These are phyloP conservation scores for Aptenodytes forsteri DNA, from an alignment of 2,113 vertebrate species.

Conservation along the genomic window DNA sequence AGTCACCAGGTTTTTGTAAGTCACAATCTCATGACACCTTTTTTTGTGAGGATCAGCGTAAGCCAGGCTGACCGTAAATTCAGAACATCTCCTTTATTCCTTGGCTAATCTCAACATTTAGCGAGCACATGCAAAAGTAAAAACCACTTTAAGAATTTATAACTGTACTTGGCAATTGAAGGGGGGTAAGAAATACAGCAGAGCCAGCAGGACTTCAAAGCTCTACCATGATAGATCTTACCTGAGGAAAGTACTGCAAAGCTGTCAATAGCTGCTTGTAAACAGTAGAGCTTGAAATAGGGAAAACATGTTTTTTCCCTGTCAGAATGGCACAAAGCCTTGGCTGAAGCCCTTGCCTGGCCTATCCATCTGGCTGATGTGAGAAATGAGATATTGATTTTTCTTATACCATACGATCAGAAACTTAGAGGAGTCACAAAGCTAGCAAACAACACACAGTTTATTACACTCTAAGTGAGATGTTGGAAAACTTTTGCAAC, in stretches of 20 bases:
- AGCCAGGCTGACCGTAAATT: background rate
- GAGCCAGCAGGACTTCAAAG: conserved; percentile 30
- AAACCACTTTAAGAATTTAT: conserved; percentile 33
- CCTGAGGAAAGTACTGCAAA: conserved; percentile 52
- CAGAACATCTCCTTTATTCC: background rate
- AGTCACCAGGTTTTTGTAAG: conserved; percentile 2
- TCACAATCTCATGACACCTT: background rate
- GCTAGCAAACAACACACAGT: background rate
- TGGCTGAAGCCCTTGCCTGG: conserved; percentile 65
- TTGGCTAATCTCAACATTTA: conserved; percentile 25
- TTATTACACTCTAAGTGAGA: conserved; percentile 50
- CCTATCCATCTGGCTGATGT: conserved; percentile 69
- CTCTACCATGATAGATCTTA: conserved; percentile 41
- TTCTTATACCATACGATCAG: conserved; percentile 65
- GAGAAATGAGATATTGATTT: conserved; percentile 85
- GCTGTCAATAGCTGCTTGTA: conserved; percentile 69
- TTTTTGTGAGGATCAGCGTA: background rate
- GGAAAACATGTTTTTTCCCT: conserved; percentile 65
- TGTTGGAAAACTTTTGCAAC: conserved; percentile 31
- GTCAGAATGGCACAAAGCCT: conserved; percentile 65
- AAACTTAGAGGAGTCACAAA: conserved; percentile 65
- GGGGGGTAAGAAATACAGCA: background rate
- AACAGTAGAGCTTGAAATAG: conserved; percentile 57
- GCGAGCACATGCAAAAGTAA: background rate
- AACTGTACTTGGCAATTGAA: conserved; percentile 16